These are phyloP conservation scores for Alcis repandata DNA, from an alignment of 2,888 invertebrate genomes.

Conservation along the genomic window DNA sequence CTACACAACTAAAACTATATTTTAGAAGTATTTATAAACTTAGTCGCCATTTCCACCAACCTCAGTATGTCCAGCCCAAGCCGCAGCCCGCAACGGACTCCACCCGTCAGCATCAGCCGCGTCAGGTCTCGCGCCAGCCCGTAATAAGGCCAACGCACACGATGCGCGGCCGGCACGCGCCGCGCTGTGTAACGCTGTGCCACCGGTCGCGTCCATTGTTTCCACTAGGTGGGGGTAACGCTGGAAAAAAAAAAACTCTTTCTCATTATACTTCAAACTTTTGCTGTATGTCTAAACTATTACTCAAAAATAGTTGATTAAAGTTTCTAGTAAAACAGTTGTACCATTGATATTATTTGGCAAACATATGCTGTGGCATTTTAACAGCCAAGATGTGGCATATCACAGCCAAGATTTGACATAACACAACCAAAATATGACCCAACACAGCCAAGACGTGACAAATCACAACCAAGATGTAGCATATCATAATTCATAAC, in stretches of 20 bases:
- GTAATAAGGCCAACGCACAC: conserved; percentile 89
- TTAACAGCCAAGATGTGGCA: background rate
- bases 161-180: conserved; percentile 93
- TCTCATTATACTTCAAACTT: no score
- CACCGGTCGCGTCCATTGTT: conserved; percentile 91
- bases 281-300: no score
- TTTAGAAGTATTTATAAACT: no score
- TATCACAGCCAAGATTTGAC: background rate
- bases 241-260: conserved; percentile 51
- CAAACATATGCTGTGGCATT: background rate
- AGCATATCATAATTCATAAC: no score
- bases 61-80: conserved; percentile 96
- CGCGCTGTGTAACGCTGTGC: conserved; percentile 94
- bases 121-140: conserved; percentile 91
- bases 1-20: no score
- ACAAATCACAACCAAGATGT: background rate
- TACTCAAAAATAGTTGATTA: no score
- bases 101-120: conserved; percentile 96
- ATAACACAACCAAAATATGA: background rate
- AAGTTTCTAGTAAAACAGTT: no score
- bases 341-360: no score
- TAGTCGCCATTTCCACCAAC: background rate
- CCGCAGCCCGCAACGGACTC: conserved; percentile 96
- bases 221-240: conserved; percentile 87
- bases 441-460: background rate